Base-by-base conservation (phyloP, 2,888 invertebrate species). In the Megamerina dolium region DNA sequence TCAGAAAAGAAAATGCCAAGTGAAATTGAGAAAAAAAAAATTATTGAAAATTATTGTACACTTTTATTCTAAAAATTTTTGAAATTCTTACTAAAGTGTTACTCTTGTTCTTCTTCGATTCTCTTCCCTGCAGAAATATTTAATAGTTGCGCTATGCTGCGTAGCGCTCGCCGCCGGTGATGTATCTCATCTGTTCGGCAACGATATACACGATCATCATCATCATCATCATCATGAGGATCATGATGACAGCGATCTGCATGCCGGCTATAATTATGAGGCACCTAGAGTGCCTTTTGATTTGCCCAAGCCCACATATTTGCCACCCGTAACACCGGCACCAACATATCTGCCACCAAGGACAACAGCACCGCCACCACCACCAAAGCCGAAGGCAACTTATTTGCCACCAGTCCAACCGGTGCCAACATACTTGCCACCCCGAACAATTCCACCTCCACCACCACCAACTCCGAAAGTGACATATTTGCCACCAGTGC, bases 101-200 rank as follows among this genome's bases (percentile, higher is more conserved):
- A n/a, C n/a, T n/a, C n/a, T n/a, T n/a, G n/a, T n/a, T n/a, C n/a
- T n/a, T n/a, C n/a, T n/a, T n/a, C n/a, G n/a, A n/a, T n/a, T n/a
- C n/a, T n/a, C n/a, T n/a, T n/a, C n/a, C 44, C 43, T 44, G 21
- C 42, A 63, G 63, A 58, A 58, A 50, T 41, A 56, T 34, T 30
- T 64, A 1, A 42, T 57, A 20, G 20, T 63, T 27, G 49, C 52
- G 32, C 32, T 53, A 19, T 54, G 59, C 37, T 38, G 50, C 31
- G 14, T 58, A 38, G 57, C 55, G 2, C 17, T 57, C 23, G 54
- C 45, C n/a, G 46, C 53, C 13, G 60, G 58, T 3, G 63, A 63
- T 53, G 63, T 63, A 9, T 63, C 63, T 5, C 66, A 63, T 26
- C 41, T 64, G 40, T 54, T 58, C 10, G 42, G 49, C 45, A 47